Percentiles rank a stretch among this genome's conserved stretches.
These are phyloP conservation scores for Nymphalis io DNA, from an alignment of 1,140 invertebrate species.

Conservation along the genomic window DNA sequence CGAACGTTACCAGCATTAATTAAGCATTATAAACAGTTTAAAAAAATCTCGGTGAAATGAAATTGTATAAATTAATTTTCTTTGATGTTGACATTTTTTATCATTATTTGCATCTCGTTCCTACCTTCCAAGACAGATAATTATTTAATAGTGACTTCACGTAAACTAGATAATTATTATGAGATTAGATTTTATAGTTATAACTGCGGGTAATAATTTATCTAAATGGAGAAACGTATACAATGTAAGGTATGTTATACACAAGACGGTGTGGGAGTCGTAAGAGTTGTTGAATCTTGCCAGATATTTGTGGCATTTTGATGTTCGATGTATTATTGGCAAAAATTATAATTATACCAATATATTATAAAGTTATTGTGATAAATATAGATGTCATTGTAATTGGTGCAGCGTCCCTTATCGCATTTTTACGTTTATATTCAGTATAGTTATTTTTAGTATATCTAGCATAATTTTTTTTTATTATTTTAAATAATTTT, in stretches of 20 bases:
- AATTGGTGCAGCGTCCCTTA: slow-evolving; percentile 57
- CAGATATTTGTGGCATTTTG: slow-evolving; percentile 63
- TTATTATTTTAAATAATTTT: slow-evolving; percentile 19
- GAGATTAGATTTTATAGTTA: slow-evolving; percentile 74
- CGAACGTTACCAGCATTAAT: background rate
- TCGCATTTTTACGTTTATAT: slow-evolving; percentile 42
- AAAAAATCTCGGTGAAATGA: too few relatives aligned
- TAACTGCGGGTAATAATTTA: slow-evolving; percentile 63
- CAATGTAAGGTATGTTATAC: slow-evolving; percentile 60
- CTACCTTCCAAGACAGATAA: slow-evolving; percentile 33
- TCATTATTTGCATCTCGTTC: slow-evolving; percentile 11
- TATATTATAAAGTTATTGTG: slow-evolving; percentile 69
- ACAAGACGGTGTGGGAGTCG: slow-evolving; percentile 44
- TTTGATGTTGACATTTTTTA: background rate
- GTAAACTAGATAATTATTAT: slow-evolving; percentile 57
- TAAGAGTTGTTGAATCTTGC: slow-evolving; percentile 71
- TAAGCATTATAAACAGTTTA: background rate
- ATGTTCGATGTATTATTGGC: slow-evolving; percentile 68
- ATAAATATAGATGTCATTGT: slow-evolving; percentile 67
- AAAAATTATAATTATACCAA: slow-evolving; percentile 50
- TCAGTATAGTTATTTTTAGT: slow-evolving; percentile 22
- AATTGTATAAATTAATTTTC: too few relatives aligned
- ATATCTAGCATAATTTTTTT: slow-evolving; percentile 29
- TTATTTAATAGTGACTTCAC: slow-evolving; percentile 49
- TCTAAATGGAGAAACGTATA: slow-evolving; percentile 63